Evolutionary conservation across 2,797 vertebrate genomes (phyloP), one percentile per base, ranked within the genome.

Genomic region (Notolabrus celidotus): DNA sequence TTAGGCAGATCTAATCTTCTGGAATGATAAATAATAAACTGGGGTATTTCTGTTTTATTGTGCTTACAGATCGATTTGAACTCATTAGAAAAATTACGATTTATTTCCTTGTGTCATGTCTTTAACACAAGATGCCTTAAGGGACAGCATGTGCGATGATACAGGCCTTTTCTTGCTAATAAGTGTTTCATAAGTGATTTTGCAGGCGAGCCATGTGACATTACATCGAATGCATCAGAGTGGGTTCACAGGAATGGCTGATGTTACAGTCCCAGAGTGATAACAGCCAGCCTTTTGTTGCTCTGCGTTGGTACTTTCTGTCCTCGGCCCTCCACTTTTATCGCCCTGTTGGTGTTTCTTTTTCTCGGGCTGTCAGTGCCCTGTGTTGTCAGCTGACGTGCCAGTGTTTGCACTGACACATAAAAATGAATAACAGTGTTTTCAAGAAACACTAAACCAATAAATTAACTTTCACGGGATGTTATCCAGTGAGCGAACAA

Each of bases 201-300:
- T 23, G 22, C 69, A 41, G 53, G 41, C 62, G 22, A 12, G 45
- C 11, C 23, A 36, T 42, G 66, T 65, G 63, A 70, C 54, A 20
- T 63, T 27, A 41, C 25, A 42, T 80, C 57, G 55, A 25, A 51
- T 29, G 27, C 22, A 60, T 62, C 43, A 5, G 52, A 49, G 78
- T 78, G 61, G 62, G 57, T 53, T 77, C 46, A 56, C 36, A 56
- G 79, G 72, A 85, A 82, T 67, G 80, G 46, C 67, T 62, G 76
- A 71, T 59, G 63, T 65, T 77, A 10, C 60, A 55, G 55, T 16
- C 54, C 34, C 23, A 20, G 31, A 49, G 56, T 64, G 62, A 58
- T 77, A 79, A 79, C 78, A 79, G 74, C 50, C 66, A 6, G 61
- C 12, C 74, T 71, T 79, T 77, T 79, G 68, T 79, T 84, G 38